Evolutionary conservation across 92 coral and sea anemone genomes (phyloP).

Genomic region (Bergia puertoricense): DNA sequence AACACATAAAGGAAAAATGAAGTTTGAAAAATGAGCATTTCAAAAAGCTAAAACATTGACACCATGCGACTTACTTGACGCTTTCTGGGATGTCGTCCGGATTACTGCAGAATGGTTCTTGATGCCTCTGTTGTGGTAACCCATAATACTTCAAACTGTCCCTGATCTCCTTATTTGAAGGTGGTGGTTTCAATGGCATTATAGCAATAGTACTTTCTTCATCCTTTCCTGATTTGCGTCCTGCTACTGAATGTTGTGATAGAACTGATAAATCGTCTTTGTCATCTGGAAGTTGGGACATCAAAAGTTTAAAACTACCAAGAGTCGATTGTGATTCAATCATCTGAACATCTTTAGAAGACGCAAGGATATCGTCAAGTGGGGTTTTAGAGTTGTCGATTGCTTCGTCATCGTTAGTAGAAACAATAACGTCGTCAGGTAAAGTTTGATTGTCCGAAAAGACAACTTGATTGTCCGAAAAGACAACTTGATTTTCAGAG

Average conservation of each 20-base stretch:
- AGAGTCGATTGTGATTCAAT: not conserved
- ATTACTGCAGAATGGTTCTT: conserved; percentile 88
- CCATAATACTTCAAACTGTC: conserved; percentile 67
- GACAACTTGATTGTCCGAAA: not conserved
- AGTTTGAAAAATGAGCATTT: not conserved
- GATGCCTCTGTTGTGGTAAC: conserved; percentile 79
- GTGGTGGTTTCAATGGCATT: conserved; percentile 72
- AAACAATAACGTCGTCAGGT: not conserved
- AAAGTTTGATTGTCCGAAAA: not conserved
- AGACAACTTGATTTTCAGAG: not conserved
- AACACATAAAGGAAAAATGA: not conserved
- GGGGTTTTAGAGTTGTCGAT: not conserved
- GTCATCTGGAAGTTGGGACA: not conserved
- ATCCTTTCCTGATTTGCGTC: not conserved
- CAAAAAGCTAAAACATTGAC: not conserved
- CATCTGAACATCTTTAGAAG: not conserved
- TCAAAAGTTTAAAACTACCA: not conserved
- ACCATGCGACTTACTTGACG: conserved; percentile 60
- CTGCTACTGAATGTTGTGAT: not conserved
- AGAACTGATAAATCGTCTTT: not conserved
- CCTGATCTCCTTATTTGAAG: conserved; percentile 59
- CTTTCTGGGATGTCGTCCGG: conserved; percentile 87
- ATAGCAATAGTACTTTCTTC: conserved; percentile 33
- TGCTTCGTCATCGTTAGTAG: not conserved
- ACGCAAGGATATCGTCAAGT: not conserved